Percentiles rank a stretch among this genome's conserved stretches.
Evolutionary conservation across 2,888 invertebrate species (phyloP).

Genomic region (Pterostichus madidus): DNA sequence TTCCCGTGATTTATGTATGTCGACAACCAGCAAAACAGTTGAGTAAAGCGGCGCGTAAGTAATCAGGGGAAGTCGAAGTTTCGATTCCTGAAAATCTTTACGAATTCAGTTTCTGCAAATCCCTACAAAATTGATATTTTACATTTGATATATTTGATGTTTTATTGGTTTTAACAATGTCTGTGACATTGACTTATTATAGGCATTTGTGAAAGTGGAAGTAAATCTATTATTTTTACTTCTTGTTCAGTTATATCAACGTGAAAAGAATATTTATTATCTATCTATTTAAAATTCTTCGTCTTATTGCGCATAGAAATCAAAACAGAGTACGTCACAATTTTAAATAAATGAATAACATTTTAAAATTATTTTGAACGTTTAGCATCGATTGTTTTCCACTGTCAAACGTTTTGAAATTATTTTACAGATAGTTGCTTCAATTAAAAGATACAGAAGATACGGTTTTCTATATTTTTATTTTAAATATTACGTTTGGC

Average conservation of each 20-base stretch:
- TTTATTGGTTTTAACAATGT: conserved; percentile 20
- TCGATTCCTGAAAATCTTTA: conserved; percentile 5
- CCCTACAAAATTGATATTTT: conserved; percentile 30
- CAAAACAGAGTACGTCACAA: too few species aligned
- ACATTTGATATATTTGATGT: conserved; percentile 30
- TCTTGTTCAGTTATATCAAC: not conserved
- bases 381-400: too few species aligned
- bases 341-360: too few species aligned
- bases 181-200: not conserved
- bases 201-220: too few species aligned
- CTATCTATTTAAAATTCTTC: not conserved
- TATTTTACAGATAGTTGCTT: too few species aligned
- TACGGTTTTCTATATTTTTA: too few species aligned
- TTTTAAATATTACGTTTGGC: too few species aligned
- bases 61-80: conserved; percentile 23
- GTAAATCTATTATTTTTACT: not conserved
- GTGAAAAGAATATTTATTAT: not conserved
- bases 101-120: conserved; percentile 26
- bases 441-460: too few species aligned
- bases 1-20: conserved; percentile 47
- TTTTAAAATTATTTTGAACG: too few species aligned
- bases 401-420: too few species aligned
- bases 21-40: conserved; percentile 40
- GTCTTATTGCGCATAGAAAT: too few species aligned
- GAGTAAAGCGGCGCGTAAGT: conserved; percentile 1